Evolutionary conservation across 2,888 invertebrate genomes (phyloP).

Genomic region (Drosophila paranaensis): DNA sequence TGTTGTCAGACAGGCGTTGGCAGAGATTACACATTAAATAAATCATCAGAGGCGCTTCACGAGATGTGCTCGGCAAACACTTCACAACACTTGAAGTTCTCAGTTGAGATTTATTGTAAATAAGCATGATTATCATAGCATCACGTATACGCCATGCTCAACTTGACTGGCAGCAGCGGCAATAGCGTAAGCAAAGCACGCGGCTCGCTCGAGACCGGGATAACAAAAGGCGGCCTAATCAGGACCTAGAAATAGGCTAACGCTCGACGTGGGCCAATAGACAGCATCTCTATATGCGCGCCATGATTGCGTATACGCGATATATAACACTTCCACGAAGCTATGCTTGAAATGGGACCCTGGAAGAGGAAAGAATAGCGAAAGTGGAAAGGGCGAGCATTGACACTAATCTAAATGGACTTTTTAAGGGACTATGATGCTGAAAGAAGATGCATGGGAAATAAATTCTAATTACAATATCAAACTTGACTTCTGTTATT

Average conservation of each 20-base stretch:
- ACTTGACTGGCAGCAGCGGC: slow-evolving; percentile 14
- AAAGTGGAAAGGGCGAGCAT: not conserved
- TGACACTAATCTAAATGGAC: not conserved
- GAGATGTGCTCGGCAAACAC: slow-evolving; percentile 62
- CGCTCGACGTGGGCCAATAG: slow-evolving; percentile 24
- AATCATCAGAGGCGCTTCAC: slow-evolving; percentile 67
- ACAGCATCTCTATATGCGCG: slow-evolving; percentile 24
- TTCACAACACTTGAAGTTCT: slow-evolving; percentile 59
- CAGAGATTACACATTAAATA: slow-evolving; percentile 79
- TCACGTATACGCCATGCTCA: slow-evolving; percentile 73
- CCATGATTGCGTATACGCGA: slow-evolving; percentile 36
- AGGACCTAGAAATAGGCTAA: slow-evolving; percentile 21
- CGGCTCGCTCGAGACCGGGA: slow-evolving; percentile 1
- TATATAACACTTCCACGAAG: slow-evolving; percentile 3
- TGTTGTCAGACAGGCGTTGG: slow-evolving; percentile 64
- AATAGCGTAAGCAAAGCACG: slow-evolving; percentile 4
- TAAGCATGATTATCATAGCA: slow-evolving; percentile 79
- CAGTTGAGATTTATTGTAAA: slow-evolving; percentile 76
- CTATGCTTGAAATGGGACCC: not conserved
- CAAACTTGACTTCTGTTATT: not conserved
- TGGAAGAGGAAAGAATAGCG: no score
- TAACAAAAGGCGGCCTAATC: slow-evolving; percentile 27
- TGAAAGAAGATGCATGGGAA: no score
- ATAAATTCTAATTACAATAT: not conserved
- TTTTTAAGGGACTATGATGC: not conserved